Percentiles rank a stretch among this genome's conserved stretches.
Conservation (phyloP, 2,888 invertebrate genomes). For the Sclerodermus sp. region DNA sequence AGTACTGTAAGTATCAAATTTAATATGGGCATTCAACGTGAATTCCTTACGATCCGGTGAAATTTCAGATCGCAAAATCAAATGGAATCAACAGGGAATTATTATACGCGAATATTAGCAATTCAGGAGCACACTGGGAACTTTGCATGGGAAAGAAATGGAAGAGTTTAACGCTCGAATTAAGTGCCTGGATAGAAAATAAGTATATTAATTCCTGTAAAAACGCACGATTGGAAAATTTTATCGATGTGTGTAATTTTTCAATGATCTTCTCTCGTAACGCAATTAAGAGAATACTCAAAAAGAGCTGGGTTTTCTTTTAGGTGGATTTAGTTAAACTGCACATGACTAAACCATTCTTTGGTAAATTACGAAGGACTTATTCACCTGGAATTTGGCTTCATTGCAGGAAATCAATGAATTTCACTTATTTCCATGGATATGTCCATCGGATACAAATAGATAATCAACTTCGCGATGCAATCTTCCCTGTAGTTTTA, state of each 20-base stretch:
- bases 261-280: too few relatives aligned
- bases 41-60: constrained; percentile 3
- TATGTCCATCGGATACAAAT: constrained; percentile 69
- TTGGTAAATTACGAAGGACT: constrained; percentile 73
- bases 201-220: constrained; percentile 71
- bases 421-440: constrained; percentile 68
- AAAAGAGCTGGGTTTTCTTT: constrained; percentile 12
- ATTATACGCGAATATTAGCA: constrained; percentile 68
- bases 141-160: constrained; percentile 78
- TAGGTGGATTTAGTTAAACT: constrained; percentile 80
- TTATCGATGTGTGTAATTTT: constrained; percentile 61
- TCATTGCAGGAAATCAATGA: constrained; percentile 71
- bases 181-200: constrained; percentile 82
- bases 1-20: constrained; percentile 59
- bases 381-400: constrained; percentile 77
- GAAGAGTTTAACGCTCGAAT: constrained; percentile 75
- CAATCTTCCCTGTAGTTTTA: constrained; percentile 70
- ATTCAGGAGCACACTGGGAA: constrained; percentile 79
- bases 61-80: constrained; percentile 32
- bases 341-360: constrained; percentile 86
- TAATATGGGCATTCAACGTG: neutral
- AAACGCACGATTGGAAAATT: constrained; percentile 76
- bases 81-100: constrained; percentile 63
- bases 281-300: neutral
- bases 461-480: constrained; percentile 75